Evolutionary conservation across 2,888 invertebrate genomes (phyloP), one percentile per base, ranked within the genome.

Genomic region (Tanypteryx hageni): DNA sequence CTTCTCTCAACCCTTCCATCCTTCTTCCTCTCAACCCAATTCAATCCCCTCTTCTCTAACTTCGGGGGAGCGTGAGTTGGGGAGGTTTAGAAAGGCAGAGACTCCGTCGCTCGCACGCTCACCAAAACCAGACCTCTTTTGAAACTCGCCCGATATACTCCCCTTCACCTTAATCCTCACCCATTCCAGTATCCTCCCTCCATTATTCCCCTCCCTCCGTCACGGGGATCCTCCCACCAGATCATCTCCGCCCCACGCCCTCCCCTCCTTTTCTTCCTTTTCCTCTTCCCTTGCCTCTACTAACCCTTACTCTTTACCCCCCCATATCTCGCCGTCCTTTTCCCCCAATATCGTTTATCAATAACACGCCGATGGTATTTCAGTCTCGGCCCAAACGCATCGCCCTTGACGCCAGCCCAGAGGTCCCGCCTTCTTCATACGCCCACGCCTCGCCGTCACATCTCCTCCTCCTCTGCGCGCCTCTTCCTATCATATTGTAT

Each of bases 311-410:
- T n/a, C n/a, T 14, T 61, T 18, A 27, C 31, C 44, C 11, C 56
- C 56, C 22, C 56, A 82, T 44, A 31, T 82, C 82, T 44, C 44
- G 44, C 82, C 82, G 56, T 57, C 56, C 64, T 18, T 64, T 64
- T 13, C 83, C 83, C 56, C 83, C 57, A 57, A 31, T 83, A 83
- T 83, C 83, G 83, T 83, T 83, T 83, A 83, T 83, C 83, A 83
- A 83, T 83, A 83, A 83, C 83, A 44, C 57, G 57, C 56, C 83
- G 83, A 31, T 83, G 83, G 83, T 83, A 83, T 83, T 83, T 56
- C 83, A 18, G 83, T 57, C 56, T 56, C 83, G 83, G 57, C 83
- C 83, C 44, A 27, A 83, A 83, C 56, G 56, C 83, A 56, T 57
- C 56, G 44, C 83, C 82, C 82, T 31, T 82, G 82, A 82, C 82